Evolutionary conservation across 2,888 invertebrate species (phyloP), one percentile per base, ranked within the genome.

Genomic region (Noctua fimbriata): DNA sequence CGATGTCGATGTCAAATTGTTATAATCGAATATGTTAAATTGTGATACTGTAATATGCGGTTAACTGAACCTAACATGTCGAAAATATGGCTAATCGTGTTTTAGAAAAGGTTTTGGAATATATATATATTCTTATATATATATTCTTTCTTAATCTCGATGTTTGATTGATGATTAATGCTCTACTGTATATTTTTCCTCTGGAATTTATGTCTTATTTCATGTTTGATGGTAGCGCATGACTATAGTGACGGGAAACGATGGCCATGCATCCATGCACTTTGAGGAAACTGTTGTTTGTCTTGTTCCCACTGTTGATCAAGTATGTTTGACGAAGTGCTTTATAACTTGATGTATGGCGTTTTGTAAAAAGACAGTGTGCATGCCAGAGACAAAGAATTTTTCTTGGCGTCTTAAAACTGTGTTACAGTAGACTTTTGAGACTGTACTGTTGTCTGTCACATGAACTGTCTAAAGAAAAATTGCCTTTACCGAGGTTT

Each of bases 181-280:
- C 32, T 16, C 9, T 18, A 44, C 18, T 32, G 24, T 47, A 47
- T n/a, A 76, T 75, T 32, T 36, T 36, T 47, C 32, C 5, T n/a
- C n/a, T 58, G 58, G 58, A 14, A n/a, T 58, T 70, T 81, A 79
- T 41, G 55, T 24, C n/a, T 32, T 58, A n/a, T 18, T 41, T 44
- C 18, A 52, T 74, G 32, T 80, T 82, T 60, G 58, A 81, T 82
- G 28, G 47, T 47, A 55, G 55, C 28, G 55, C 36, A 76, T 81
- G 80, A 65, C 44, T n/a, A 32, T 47, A 82, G 69, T 69, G 77
- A 76, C 81, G n/a, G 69, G 47, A 65, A 41, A 6, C 28, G 28
- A n/a, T 75, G 24, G 36, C 47, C 47, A 55, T 76, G 76, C 52
- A 24, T 75, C 44, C 55, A 21, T 47, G 36, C 52, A 76, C 55